These are phyloP conservation scores for Pararge aegeria DNA, from an alignment of 1,140 invertebrate genomes.

Conservation along the genomic window DNA sequence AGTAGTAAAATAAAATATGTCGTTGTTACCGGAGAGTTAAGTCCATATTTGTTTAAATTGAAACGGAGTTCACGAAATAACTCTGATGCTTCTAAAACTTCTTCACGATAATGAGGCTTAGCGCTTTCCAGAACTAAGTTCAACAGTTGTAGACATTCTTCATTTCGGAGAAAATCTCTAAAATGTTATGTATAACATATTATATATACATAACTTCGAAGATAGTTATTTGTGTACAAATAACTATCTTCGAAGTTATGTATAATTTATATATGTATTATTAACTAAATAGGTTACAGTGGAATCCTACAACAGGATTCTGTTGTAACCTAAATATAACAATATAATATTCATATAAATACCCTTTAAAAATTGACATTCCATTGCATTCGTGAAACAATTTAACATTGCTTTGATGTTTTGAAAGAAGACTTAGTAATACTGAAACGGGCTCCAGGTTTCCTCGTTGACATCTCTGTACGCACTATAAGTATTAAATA, in stretches of 20 bases:
- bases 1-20: no score
- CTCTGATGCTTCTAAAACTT: conserved; percentile 18
- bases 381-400: conserved; percentile 51
- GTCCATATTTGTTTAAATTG: conserved; percentile 24
- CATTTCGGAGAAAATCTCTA: conserved; percentile 28
- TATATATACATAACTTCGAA: background rate
- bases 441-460: conserved; percentile 39
- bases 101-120: conserved; percentile 12
- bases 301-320: no score
- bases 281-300: no score
- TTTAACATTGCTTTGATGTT: conserved; percentile 43
- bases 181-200: conserved; percentile 16
- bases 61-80: conserved; percentile 31
- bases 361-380: conserved; percentile 52
- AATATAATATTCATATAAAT: background rate
- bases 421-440: conserved; percentile 43
- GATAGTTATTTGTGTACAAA: background rate
- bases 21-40: conserved; percentile 24
- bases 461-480: conserved; percentile 41
- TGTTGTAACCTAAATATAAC: no score
- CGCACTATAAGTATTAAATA: no score
- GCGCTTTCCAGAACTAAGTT: conserved; percentile 33
- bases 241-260: no score
- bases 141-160: conserved; percentile 28
- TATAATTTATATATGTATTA: no score